These are phyloP conservation scores for Sipha maydis DNA, from an alignment of 2,888 invertebrate species.

Conservation along the genomic window DNA sequence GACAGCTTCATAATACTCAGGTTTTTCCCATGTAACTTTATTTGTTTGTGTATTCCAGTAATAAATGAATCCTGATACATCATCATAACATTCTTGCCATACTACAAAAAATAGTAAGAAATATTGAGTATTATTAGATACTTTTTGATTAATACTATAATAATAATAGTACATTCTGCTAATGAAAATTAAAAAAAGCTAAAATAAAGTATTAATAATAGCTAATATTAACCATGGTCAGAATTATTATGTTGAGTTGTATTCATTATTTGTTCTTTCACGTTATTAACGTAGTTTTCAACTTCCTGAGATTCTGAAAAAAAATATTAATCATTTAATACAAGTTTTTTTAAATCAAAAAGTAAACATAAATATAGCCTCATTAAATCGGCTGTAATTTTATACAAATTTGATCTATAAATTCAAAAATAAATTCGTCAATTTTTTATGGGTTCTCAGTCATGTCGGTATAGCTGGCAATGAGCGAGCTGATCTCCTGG, in stretches of 20 bases:
- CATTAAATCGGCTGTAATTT: too few species aligned
- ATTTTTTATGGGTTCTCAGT: too few species aligned
- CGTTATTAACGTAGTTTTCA: conserved; percentile 30
- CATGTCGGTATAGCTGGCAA: too few species aligned
- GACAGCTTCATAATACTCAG: conserved; percentile 68
- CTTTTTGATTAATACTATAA: not conserved
- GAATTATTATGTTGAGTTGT: conserved; percentile 42
- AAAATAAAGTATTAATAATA: not conserved
- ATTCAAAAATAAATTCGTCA: too few species aligned
- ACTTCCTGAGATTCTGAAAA: conserved; percentile 45
- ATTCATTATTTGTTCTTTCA: conserved; percentile 57
- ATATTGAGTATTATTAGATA: too few species aligned
- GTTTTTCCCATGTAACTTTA: conserved; percentile 75
- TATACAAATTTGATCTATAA: too few species aligned
- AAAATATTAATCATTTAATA: not conserved
- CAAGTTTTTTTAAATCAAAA: too few species aligned
- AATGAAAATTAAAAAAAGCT: not conserved
- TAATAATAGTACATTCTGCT: not conserved
- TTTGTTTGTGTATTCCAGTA: conserved; percentile 76
- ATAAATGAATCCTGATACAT: conserved; percentile 73
- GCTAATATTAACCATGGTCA: conserved; percentile 23
- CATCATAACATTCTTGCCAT: conserved; percentile 76
- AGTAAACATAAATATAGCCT: too few species aligned
- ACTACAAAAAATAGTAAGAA: conserved; percentile 67
- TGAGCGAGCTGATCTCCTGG: too few species aligned